Conservation (phyloP, 2,113 vertebrate species). For the Ceuthmochares aereus region DNA sequence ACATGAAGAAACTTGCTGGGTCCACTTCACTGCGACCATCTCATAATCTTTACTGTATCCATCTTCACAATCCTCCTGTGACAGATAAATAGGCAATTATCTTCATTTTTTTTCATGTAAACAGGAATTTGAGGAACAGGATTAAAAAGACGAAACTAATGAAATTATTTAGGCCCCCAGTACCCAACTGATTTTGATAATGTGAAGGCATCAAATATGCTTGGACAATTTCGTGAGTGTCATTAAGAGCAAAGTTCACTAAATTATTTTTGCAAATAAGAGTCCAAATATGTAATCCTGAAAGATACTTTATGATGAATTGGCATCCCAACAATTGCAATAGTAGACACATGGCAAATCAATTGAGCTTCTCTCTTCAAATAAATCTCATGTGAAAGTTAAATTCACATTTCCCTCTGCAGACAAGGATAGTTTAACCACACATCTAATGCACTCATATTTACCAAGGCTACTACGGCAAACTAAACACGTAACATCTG, state of each 20-base stretch:
- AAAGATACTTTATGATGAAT: background rate
- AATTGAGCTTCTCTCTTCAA: background rate
- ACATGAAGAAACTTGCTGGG: background rate
- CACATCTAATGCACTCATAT: fast-evolving
- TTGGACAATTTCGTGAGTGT: background rate
- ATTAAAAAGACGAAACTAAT: background rate
- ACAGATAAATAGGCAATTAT: background rate
- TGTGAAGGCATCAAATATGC: background rate
- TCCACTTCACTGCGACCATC: background rate
- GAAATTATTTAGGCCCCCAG: background rate
- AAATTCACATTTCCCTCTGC: background rate
- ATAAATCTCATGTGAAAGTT: background rate
- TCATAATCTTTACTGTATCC: background rate
- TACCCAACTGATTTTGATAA: background rate
- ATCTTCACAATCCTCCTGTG: background rate
- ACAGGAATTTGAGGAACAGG: background rate
- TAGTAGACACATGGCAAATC: background rate
- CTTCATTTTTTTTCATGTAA: background rate
- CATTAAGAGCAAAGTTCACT: background rate
- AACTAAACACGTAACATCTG: background rate
- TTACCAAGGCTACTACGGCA: background rate
- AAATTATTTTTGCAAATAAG: background rate
- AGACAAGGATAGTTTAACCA: background rate
- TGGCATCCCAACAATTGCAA: background rate
- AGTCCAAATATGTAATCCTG: background rate